These are phyloP conservation scores for Pygmarrhopalites habei DNA, from an alignment of 1,140 invertebrate genomes.

Conservation along the genomic window DNA sequence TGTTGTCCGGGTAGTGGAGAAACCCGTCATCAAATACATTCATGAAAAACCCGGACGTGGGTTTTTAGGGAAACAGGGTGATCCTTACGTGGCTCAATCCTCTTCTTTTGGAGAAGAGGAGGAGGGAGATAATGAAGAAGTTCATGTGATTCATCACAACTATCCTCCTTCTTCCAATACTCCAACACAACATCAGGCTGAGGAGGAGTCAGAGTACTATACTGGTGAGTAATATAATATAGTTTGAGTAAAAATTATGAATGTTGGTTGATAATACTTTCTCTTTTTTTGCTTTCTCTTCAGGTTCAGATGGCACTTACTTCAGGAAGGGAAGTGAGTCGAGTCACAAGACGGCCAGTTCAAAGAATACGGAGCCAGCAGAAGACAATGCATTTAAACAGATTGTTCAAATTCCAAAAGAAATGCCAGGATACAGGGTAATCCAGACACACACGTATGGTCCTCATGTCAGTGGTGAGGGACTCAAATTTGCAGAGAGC, in stretches of 20 bases:
- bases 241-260: background rate
- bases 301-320: background rate
- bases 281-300: background rate
- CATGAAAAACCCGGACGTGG: background rate
- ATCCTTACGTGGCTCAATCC: background rate
- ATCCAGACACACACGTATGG: conserved; percentile 4
- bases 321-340: background rate
- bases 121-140: background rate
- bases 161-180: background rate
- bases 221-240: background rate
- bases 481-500: background rate
- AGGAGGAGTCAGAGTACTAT: background rate
- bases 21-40: background rate
- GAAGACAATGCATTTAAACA: background rate
- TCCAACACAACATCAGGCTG: background rate
- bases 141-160: background rate
- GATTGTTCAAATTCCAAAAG: background rate
- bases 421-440: background rate
- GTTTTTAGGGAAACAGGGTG: too few species aligned
- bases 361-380: background rate
- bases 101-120: background rate
- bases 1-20: background rate
- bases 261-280: background rate
- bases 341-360: background rate
- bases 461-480: background rate